Conservation (phyloP, 1,140 invertebrate species). For the Zophobas morio region DNA sequence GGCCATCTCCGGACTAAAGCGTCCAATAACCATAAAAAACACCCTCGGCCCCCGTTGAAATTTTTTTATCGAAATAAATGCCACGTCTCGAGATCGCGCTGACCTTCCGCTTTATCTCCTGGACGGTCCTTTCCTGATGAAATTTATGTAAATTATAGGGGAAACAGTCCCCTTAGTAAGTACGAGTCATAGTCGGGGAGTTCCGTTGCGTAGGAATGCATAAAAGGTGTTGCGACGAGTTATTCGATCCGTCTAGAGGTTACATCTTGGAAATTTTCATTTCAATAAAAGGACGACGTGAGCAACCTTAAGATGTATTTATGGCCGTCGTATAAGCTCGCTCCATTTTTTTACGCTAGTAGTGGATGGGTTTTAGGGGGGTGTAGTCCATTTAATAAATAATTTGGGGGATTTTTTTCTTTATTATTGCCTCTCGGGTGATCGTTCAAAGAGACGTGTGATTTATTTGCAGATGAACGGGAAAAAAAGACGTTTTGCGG, state of each 20-base stretch:
- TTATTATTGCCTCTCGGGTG: no score
- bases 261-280: background rate
- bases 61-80: constrained; percentile 17
- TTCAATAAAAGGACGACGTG: background rate
- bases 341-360: background rate
- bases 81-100: background rate
- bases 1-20: background rate
- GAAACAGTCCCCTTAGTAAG: background rate
- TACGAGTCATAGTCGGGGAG: background rate
- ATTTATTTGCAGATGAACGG: no score
- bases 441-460: no score
- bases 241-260: background rate
- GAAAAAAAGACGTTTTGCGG: no score
- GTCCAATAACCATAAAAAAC: constrained; percentile 18
- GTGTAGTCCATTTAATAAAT: background rate
- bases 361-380: background rate
- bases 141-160: constrained; percentile 32
- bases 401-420: no score
- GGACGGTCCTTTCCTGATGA: constrained; percentile 21
- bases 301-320: constrained; percentile 1
- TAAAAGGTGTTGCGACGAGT: background rate
- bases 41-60: background rate
- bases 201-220: background rate
- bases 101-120: constrained; percentile 27
- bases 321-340: background rate